Evolutionary conservation across 1,140 invertebrate species (phyloP).

Genomic region (Capitella teleta): DNA sequence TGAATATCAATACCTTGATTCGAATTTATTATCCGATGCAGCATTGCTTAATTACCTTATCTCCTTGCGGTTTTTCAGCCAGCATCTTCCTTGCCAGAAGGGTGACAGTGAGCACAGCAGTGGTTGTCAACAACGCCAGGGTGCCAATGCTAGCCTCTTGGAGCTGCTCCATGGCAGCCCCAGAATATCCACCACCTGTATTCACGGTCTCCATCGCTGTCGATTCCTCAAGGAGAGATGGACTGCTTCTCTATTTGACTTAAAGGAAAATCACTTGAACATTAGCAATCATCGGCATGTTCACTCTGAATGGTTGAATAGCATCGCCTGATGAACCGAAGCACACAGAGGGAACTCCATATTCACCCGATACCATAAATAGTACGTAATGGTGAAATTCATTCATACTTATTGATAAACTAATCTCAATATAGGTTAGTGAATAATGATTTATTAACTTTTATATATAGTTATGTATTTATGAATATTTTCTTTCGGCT

Average conservation of each 20-base stretch:
- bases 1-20: too few species aligned
- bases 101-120: not conserved
- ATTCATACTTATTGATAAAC: too few species aligned
- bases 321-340: not conserved
- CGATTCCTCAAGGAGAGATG: too few species aligned
- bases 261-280: too few species aligned
- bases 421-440: too few species aligned
- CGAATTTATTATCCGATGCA: too few species aligned
- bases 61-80: not conserved
- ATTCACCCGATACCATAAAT: too few species aligned
- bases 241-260: too few species aligned
- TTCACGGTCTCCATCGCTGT: not conserved
- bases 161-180: not conserved
- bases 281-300: not conserved
- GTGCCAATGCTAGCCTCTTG: not conserved
- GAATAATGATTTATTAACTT: too few species aligned
- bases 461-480: too few species aligned
- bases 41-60: not conserved
- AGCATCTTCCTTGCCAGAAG: not conserved
- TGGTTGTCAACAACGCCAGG: constrained; percentile 1
- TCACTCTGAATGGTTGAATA: not conserved
- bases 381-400: too few species aligned
- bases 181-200: not conserved
- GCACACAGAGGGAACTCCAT: constrained; percentile 1
- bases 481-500: too few species aligned